These are phyloP conservation scores for Buathra laborator DNA, from an alignment of 2,888 invertebrate genomes.

Conservation along the genomic window DNA sequence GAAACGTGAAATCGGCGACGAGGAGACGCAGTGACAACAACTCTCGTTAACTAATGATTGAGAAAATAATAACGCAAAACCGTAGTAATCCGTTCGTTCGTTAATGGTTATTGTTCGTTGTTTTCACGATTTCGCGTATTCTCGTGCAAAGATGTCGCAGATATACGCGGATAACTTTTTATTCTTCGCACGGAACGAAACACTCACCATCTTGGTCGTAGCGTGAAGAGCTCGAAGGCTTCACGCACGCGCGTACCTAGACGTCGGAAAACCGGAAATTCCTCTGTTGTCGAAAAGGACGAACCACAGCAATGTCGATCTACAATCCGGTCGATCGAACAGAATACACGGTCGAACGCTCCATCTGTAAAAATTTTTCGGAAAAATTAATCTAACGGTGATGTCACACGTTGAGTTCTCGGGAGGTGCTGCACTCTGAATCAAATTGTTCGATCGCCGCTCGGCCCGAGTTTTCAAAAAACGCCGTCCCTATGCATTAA, in stretches of 20 bases:
- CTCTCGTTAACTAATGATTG: slow-evolving; percentile 17
- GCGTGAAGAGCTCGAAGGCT: slow-evolving; percentile 71
- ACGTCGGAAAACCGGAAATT: slow-evolving; percentile 55
- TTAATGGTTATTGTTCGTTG: background rate
- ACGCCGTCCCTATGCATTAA: background rate
- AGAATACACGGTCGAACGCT: background rate
- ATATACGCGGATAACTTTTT: slow-evolving; percentile 71
- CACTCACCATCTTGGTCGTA: slow-evolving; percentile 80
- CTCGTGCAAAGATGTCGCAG: slow-evolving; percentile 62
- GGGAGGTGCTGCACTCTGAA: slow-evolving; percentile 56
- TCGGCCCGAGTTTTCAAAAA: slow-evolving; percentile 9
- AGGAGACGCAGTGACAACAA: slow-evolving; percentile 26
- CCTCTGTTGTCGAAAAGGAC: slow-evolving; percentile 20
- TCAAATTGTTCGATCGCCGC: background rate
- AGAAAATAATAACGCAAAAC: slow-evolving; percentile 37
- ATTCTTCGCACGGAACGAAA: slow-evolving; percentile 48
- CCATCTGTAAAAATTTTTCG: slow-evolving; percentile 8
- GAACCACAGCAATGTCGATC: background rate
- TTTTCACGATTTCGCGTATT: slow-evolving; percentile 37
- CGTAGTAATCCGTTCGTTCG: slow-evolving; percentile 21
- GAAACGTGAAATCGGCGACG: slow-evolving; percentile 34
- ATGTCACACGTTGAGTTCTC: background rate
- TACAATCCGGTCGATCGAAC: slow-evolving; percentile 11
- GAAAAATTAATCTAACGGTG: background rate
- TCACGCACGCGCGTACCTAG: slow-evolving; percentile 61